Conservation (phyloP, 2,797 vertebrate species). For the Anguilla megastoma region DNA sequence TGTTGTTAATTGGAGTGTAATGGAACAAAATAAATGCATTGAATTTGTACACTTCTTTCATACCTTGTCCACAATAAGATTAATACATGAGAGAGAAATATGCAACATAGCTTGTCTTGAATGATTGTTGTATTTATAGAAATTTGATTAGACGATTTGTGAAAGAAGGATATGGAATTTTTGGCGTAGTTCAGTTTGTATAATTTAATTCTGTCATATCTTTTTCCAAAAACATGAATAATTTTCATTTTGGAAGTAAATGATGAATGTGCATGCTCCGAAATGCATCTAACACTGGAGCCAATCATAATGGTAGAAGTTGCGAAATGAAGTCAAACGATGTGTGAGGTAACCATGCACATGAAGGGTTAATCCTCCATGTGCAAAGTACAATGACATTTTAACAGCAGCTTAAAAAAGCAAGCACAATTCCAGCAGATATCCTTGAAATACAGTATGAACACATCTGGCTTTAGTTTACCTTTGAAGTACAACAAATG, state of each 20-base stretch:
- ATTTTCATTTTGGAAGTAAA: background rate
- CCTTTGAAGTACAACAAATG: constrained; percentile 44
- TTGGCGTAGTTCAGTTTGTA: background rate
- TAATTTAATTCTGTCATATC: background rate
- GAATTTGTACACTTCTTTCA: background rate
- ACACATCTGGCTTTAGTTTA: constrained; percentile 34
- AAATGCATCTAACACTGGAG: background rate
- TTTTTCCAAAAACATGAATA: background rate
- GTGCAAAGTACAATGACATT: constrained; percentile 14
- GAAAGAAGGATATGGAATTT: background rate
- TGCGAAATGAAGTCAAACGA: background rate
- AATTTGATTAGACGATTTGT: background rate
- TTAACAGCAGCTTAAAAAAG: constrained; percentile 14
- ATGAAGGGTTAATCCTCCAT: constrained; percentile 2
- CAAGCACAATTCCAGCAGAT: constrained; percentile 23
- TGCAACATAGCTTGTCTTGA: background rate
- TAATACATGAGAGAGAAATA: background rate
- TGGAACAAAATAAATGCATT: constrained; percentile 29
- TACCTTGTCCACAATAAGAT: background rate
- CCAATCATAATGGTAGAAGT: background rate
- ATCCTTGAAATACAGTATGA: constrained; percentile 36
- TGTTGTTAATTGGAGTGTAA: background rate
- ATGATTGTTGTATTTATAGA: background rate
- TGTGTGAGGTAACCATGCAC: background rate
- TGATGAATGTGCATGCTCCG: background rate